Base-by-base conservation (phyloP, 2,888 invertebrate genomes). In the Eudasyphora cyanicolor region DNA sequence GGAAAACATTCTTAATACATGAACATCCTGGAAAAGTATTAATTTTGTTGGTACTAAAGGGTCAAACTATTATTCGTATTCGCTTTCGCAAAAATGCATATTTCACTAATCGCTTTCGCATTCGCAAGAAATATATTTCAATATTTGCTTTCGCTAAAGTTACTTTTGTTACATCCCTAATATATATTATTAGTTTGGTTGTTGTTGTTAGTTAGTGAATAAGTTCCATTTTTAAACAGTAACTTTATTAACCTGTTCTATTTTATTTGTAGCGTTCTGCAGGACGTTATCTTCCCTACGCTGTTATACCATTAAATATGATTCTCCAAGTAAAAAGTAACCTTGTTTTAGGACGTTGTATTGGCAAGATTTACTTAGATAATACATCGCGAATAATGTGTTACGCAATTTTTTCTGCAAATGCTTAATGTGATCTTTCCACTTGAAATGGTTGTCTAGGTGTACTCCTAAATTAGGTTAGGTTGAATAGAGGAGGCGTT, bases 301-400 rank as follows among this genome's bases (percentile, higher is more conserved):
- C 74, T 10, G 24, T 29, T 3, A 74, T 74, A 0, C 62, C 74
- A 29, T 42, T 27, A 74, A 45, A 10, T 74, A 10, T 0, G 74
- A 45, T 12, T 74, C 74, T 3, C 8, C 74, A 10, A 74, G 10
- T 2, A 62, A 62, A 17, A 62, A 45, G 19, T 62, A 74, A 1
- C 29, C 74, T 19, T 74, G 74, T 45, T 29, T 74, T 27, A 74
- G 27, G 2, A 62, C 74, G 2, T 29, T 62, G 45, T 17, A 45
- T 7, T 42, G 45, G 8, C 62, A 42, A 17, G 62, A 74, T 17
- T 74, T 62, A 8, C 45, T 42, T 12, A 62, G 62, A 6, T 74
- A 62, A 19, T 74, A 62, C 0, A 74, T 12, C 6, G 27, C 62
- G 19, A 45, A 74, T 3, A 45, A 5, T 27, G 62, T 27, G 60